These are phyloP conservation scores for Axis porcinus DNA, from an alignment of 2,113 vertebrate genomes.

Conservation along the genomic window DNA sequence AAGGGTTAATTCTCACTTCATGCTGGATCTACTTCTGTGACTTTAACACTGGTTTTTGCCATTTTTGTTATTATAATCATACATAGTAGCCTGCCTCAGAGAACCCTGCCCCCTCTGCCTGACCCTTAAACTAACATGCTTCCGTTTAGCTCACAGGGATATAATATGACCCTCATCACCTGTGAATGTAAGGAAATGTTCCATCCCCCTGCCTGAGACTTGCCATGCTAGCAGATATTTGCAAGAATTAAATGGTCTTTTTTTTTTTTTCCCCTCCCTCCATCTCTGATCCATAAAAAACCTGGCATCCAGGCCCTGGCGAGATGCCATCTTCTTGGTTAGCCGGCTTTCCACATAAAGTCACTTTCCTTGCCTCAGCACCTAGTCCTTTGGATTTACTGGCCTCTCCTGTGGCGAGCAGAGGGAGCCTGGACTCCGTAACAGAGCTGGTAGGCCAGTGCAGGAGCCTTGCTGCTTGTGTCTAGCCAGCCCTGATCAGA, in stretches of 20 bases:
- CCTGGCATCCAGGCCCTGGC: background rate
- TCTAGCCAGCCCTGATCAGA: background rate
- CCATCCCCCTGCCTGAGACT: background rate
- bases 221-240: background rate
- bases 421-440: background rate
- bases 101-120: background rate
- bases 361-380: background rate
- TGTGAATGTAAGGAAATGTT: background rate
- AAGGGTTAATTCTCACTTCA: background rate
- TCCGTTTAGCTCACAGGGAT: background rate
- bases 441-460: background rate
- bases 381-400: background rate
- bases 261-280: accelerated
- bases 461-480: background rate
- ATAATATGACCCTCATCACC: background rate
- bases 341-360: background rate
- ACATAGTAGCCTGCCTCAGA: background rate
- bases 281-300: background rate
- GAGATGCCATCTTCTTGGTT: background rate
- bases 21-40: background rate
- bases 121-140: background rate
- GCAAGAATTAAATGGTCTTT: background rate
- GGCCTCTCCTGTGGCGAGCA: background rate
- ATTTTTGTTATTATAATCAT: background rate
- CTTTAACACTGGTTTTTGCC: background rate